These are phyloP conservation scores for Bombus vancouverensis DNA, from an alignment of 1,140 invertebrate species.

Conservation along the genomic window DNA sequence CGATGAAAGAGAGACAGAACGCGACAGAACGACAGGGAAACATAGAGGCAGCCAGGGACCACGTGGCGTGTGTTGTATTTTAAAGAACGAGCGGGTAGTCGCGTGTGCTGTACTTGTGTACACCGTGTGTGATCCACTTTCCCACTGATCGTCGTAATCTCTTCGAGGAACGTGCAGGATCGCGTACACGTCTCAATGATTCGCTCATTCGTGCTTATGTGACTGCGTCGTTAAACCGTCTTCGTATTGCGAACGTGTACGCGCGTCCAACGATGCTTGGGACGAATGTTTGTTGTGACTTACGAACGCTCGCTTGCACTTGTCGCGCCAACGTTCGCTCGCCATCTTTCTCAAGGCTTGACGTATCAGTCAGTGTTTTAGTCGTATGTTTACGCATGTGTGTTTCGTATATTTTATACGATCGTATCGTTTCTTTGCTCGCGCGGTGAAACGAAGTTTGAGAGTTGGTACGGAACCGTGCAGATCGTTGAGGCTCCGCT, in stretches of 20 bases:
- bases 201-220: too few species aligned
- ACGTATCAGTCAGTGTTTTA: too few species aligned
- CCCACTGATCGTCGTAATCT: constrained; percentile 13
- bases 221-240: not conserved
- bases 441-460: rapidly evolving
- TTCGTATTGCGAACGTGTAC: not conserved
- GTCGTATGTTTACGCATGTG: rapidly evolving
- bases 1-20: constrained; percentile 4
- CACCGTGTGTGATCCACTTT: constrained; percentile 30
- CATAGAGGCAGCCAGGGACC: constrained; percentile 39
- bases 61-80: constrained; percentile 63
- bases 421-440: too few species aligned
- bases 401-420: too few species aligned
- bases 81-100: constrained; percentile 40
- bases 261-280: not conserved
- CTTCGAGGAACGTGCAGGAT: not conserved
- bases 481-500: too few species aligned
- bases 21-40: not conserved
- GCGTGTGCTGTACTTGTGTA: not conserved
- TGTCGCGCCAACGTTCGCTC: too few species aligned
- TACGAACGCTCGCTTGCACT: too few species aligned
- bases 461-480: too few species aligned
- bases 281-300: too few species aligned
- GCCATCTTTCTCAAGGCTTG: too few species aligned
- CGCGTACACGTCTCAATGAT: too few species aligned